Evolutionary conservation across 2,113 vertebrate species (phyloP).

Genomic region (Bufo bufo): DNA sequence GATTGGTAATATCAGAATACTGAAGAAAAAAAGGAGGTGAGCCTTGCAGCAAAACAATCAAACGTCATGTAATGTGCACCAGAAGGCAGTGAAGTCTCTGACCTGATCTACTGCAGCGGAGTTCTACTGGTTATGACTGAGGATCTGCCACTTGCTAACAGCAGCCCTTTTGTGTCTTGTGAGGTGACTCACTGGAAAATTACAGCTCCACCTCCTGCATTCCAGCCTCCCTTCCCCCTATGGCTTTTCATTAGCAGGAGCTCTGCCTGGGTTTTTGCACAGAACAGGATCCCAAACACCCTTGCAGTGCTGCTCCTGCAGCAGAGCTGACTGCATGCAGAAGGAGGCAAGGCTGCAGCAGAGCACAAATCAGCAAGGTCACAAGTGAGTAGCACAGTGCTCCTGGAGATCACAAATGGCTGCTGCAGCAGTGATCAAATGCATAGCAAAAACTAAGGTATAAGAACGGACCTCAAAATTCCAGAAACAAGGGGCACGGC

Average conservation of each 20-base stretch:
- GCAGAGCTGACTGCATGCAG: constrained; percentile 33
- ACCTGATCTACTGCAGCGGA: constrained; percentile 39
- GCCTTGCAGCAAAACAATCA: not conserved
- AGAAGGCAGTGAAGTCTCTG: not conserved
- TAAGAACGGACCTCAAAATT: not conserved
- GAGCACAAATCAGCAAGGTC: not conserved
- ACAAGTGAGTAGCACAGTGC: not conserved
- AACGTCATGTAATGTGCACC: not conserved
- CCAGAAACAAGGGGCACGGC: too few species aligned
- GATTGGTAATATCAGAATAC: not conserved
- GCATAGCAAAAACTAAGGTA: not conserved
- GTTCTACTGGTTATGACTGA: constrained; percentile 49
- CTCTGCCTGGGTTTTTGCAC: not conserved
- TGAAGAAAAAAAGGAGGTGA: not conserved
- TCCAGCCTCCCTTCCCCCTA: constrained; percentile 52
- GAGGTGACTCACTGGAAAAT: constrained; percentile 56
- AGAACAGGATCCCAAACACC: constrained; percentile 43
- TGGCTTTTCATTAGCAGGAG: constrained; percentile 23
- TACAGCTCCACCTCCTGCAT: constrained; percentile 57
- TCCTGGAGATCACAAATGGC: not conserved
- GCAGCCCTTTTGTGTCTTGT: constrained; percentile 55
- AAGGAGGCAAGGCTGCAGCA: constrained; percentile 26
- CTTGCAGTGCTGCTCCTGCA: constrained; percentile 55
- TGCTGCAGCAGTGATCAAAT: not conserved
- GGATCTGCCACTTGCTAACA: constrained; percentile 30